Evolutionary conservation across 2,888 invertebrate genomes (phyloP), one percentile per base, ranked within the genome.

Genomic region (Lithophane semibrunnea): DNA sequence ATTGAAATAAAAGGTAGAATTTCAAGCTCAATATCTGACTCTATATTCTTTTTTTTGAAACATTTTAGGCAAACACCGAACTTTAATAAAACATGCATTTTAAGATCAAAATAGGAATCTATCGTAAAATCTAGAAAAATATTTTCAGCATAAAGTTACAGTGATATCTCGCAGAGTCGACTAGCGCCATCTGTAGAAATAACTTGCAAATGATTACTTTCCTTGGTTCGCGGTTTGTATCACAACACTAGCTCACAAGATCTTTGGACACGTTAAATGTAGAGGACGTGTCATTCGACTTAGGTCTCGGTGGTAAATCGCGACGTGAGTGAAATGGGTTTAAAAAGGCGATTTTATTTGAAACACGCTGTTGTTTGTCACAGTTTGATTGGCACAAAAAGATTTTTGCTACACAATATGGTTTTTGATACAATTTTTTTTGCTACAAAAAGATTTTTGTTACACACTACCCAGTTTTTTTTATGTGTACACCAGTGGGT

Each of bases 161-260:
- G 18, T 18, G 13, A 65, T 69, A 64, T 58, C 54, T 71, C 63
- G 66, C 12, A 18, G 66, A 69, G 16, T 64, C 37, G 44, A 61
- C 42, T 68, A 87, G 66, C 88, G 88, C 87, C 88, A 88, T 88
- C 88, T 88, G 63, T 84, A 75, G 71, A 61, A 1, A 49, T 60
- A 68, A 54, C 52, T 52, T 60, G 75, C 10, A 87, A 88, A 66
- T 79, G n/a, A 64, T 76, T 42, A 83, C 81, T 87, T 80, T 80
- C 63, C 54, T 79, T 76, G 47, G 70, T 67, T 60, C 63, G 66
- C 24, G 66, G 60, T 75, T 79, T 69, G n/a, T 64, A 69, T 56
- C 68, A 68, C 63, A 71, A 72, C 58, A 60, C 72, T 72, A 42
- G 60, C 42, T 56, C 66, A 64, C 75, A 64, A 78, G 69, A 69